A percentile compares a stretch with the other conserved stretches of the same genome.
These are phyloP conservation scores for Anoplopoma fimbria DNA, from an alignment of 2,113 vertebrate genomes.

Conservation along the genomic window DNA sequence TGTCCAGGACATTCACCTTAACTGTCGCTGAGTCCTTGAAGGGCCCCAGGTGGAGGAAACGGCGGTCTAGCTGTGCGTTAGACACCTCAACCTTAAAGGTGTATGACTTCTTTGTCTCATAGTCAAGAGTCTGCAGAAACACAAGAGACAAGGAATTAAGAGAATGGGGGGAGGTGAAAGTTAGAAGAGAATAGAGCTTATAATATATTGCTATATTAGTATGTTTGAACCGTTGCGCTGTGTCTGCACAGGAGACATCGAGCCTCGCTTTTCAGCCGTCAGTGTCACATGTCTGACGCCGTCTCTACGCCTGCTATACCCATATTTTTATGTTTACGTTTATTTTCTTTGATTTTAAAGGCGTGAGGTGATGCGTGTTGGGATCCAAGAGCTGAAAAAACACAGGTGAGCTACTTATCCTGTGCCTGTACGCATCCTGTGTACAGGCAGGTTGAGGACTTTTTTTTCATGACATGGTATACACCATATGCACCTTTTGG, in stretches of 20 bases:
- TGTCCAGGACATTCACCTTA: slow-evolving; percentile 91
- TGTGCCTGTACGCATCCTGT: no score
- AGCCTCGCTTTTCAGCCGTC: background rate
- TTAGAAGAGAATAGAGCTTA: background rate
- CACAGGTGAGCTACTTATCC: no score
- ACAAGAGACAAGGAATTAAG: background rate
- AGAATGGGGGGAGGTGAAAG: background rate
- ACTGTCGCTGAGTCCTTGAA: slow-evolving; percentile 93
- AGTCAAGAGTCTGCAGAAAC: slow-evolving; percentile 87
- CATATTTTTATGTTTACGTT: background rate
- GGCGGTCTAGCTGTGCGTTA: slow-evolving; percentile 88
- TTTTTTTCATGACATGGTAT: no score
- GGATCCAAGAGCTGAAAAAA: no score
- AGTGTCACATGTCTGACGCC: background rate
- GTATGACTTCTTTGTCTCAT: slow-evolving; percentile 92
- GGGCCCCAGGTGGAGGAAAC: slow-evolving; percentile 90
- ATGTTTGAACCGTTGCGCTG: background rate
- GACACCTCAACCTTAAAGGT: slow-evolving; percentile 92
- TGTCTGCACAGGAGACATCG: background rate
- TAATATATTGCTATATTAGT: background rate
- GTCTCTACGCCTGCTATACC: background rate
- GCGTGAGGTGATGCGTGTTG: background rate
- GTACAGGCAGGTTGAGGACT: no score
- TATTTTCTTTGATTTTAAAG: background rate
- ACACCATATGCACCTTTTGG: no score